Evolutionary conservation across 2,888 invertebrate genomes (phyloP), one percentile per base, ranked within the genome.

Genomic region (Chrysina gloriosa): DNA sequence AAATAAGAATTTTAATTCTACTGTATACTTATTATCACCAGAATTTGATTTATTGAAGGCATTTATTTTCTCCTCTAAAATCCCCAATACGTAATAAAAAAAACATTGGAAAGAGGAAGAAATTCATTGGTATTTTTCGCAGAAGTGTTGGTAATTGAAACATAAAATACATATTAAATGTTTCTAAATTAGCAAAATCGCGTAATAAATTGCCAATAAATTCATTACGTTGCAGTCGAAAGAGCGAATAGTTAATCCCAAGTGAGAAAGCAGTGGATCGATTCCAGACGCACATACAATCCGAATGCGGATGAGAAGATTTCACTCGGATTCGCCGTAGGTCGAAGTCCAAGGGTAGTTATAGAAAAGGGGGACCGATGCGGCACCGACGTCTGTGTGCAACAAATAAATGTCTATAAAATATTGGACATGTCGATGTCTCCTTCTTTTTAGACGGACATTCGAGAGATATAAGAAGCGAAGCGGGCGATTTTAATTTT

Each of bases 401-500:
- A 72, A 74, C 77, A 78, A 79, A 78, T 77, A 78, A 78, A 77
- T 75, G 77, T 77, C 76, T 74, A 74, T 76, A 77, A 78, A 79
- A 78, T 77, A 76, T 77, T 74, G 76, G 74, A 73, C 73, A 74
- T 71, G 72, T 73, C 72, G 75, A 71, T 72, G 74, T 76, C 76
- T 74, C 71, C 36, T 42, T 25, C 42, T 58, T 16, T 25, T 42
- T 42, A 9, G 25, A 27, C 39, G 73, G 70, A 74, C 70, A 73
- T 75, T 75, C 76, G 68, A 64, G 70, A 76, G 74, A 76, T 76
- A 76, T 70, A 71, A 75, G 77, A 75, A 74, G 68, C 29, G 67
- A 70, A 73, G 73, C 73, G 75, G 73, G 76, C 76, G 77, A 78
- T 79, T 80, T 79, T 80, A 80, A 81, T 80, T 79, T 81, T 77